Percentiles rank a stretch among this genome's conserved stretches.
phyloP scores from a whole-genome alignment of 2,888 invertebrate species.

The Sericinus montela region DNA sequence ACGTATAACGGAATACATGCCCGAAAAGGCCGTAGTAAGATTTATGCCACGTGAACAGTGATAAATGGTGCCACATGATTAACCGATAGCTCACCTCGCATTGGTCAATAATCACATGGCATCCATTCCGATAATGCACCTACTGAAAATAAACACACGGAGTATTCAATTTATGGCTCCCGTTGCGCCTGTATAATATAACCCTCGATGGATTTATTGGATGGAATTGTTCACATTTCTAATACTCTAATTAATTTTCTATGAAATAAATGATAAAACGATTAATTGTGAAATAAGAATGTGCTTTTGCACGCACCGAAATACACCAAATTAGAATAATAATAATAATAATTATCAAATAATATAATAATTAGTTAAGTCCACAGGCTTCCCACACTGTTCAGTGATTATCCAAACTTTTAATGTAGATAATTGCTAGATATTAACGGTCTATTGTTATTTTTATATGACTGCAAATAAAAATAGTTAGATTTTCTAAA shows the following conservation, averaged over 20 bases:
- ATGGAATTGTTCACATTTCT: conserved; percentile 61
- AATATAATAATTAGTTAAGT: conserved; percentile 55
- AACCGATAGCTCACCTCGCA: conserved; percentile 23
- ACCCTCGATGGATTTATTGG: conserved; percentile 62
- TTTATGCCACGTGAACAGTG: conserved; percentile 20
- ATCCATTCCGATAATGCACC: background rate
- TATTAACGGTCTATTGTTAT: conserved; percentile 71
- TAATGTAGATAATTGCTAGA: conserved; percentile 72
- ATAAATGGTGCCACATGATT: conserved; percentile 23
- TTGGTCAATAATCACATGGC: conserved; percentile 25
- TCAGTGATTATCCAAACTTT: conserved; percentile 59
- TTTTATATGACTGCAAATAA: conserved; percentile 76
- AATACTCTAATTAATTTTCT: conserved; percentile 48
- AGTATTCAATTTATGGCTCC: conserved; percentile 26
- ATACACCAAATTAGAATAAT: conserved; percentile 64
- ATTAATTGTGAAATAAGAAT: conserved; percentile 59
- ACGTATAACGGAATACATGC: conserved; percentile 26
- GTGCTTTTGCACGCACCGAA: conserved; percentile 78
- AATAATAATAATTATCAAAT: conserved; percentile 42
- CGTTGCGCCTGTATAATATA: conserved; percentile 30
- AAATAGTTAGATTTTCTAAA: conserved; percentile 71
- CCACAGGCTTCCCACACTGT: conserved; percentile 65
- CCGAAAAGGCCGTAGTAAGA: conserved; percentile 9
- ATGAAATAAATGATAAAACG: conserved; percentile 47
- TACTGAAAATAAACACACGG: conserved; percentile 14